Base-by-base conservation (phyloP, 2,888 invertebrate genomes). In the Trissolcus brochymenae region DNA sequence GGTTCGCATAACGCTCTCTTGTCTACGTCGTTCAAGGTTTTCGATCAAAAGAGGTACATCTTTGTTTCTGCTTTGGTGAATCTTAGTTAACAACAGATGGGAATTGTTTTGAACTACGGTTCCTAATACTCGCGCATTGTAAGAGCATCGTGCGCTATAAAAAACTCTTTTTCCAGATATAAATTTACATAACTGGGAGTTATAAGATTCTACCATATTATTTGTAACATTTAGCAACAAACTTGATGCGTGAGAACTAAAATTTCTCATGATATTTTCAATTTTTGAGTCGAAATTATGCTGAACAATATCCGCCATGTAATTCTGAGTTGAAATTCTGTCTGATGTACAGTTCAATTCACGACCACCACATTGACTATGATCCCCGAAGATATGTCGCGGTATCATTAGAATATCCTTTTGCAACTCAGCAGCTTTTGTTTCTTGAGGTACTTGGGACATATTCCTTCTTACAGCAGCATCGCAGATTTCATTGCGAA, bases 341-440 rank as follows among this genome's bases (percentile, higher is more conserved):
- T 14, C 46, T n/a, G 29, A 14, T 6, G 14, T 3, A 29, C 70
- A 56, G n/a, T 21, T n/a, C 13, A 53, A 55, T 19, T 55, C 56
- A 6, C 56, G 17, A 40, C 14, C 2, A 14, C 4, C 14, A 17
- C 66, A 76, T 0, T 16, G 17, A 19, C 17, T 25, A 29, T 76
- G 72, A 11, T 76, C 62, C n/a, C 73, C 77, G 60, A 77, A 77
- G 9, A 72, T 19, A 17, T 74, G 74, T 21, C 29, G 19, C 0
- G 74, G 73, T n/a, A 70, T 25, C 40, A 60, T 56, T n/a, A 70
- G n/a, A 11, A 74, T 61, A 14, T 74, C 57, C 25, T 40, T 14
- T 2, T 35, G 43, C n/a, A 41, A 41, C 4, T 41, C 41, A 13
- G 11, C 1, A 41, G 41, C 41, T 41, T 41, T 41, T 2, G 16